Conservation (phyloP, 2,113 vertebrate genomes). For the Osmerus eperlanus region DNA sequence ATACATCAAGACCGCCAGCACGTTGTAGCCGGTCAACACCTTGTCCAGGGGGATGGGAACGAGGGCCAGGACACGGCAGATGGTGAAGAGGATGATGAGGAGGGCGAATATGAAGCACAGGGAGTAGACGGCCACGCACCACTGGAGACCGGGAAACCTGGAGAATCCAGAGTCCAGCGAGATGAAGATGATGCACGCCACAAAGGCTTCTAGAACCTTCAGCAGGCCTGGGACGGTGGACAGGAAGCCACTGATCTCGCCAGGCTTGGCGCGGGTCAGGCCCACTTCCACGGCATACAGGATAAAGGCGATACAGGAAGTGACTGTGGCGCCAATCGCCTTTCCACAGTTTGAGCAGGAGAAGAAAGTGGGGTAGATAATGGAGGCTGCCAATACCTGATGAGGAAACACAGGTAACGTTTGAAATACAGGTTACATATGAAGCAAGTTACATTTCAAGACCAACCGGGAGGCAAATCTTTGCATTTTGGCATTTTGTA, state of each 20-base stretch:
- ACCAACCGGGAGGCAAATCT: no score
- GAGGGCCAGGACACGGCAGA: slow-evolving; percentile 69
- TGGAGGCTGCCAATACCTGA: slow-evolving; percentile 74
- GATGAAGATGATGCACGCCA: slow-evolving; percentile 84
- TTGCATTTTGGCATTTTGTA: no score
- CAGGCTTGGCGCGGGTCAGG: slow-evolving; percentile 72
- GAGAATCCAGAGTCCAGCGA: slow-evolving; percentile 40
- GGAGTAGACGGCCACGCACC: slow-evolving; percentile 84
- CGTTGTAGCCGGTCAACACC: slow-evolving; percentile 71
- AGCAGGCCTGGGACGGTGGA: slow-evolving; percentile 81
- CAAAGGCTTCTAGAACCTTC: slow-evolving; percentile 83
- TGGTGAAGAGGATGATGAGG: slow-evolving; percentile 78
- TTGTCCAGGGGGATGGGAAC: slow-evolving; percentile 71
- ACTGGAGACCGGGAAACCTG: slow-evolving; percentile 42
- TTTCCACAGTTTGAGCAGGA: slow-evolving; percentile 10
- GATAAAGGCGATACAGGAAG: slow-evolving; percentile 76
- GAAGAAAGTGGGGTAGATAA: slow-evolving; percentile 72
- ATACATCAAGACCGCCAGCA: slow-evolving; percentile 80
- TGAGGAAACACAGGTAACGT: not conserved
- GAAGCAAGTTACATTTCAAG: no score
- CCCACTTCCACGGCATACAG: slow-evolving; percentile 77
- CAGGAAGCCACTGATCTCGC: slow-evolving; percentile 82
- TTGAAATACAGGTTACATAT: not conserved
- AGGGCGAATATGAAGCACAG: slow-evolving; percentile 81
- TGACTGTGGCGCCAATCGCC: slow-evolving; percentile 64